Evolutionary conservation across 2,888 invertebrate species (phyloP), one percentile per base, ranked within the genome.

Genomic region (Yponomeuta malinellus): DNA sequence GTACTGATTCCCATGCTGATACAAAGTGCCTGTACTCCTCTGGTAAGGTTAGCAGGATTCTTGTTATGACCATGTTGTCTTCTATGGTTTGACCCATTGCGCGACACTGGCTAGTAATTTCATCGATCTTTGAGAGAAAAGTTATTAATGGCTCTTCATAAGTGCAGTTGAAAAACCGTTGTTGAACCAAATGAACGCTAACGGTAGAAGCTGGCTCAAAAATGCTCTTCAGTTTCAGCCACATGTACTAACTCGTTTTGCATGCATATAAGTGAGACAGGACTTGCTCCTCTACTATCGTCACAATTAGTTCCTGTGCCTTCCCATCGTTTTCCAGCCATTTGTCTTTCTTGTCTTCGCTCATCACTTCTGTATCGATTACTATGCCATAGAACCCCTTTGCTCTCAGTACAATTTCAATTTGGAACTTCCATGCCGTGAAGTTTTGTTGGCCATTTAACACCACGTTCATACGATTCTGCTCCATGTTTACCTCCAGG

Each of bases 131-230:
- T 0, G 79, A 77, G 15, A 81, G 65, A 31, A 78, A 81, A 0
- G 79, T 80, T 0, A 75, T 76, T 0, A 5, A 63, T 1, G 75
- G 75, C 64, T 75, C 66, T 63, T 78, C 76, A 33, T 63, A 79
- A 48, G 79, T 79, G 37, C 71, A 78, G 66, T 78, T 74, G 63
- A 82, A 80, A 43, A 81, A 81, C 48, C 78, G 71, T 68, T 82
- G 80, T 63, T 82, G 83, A 2, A 82, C 65, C 23, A 81, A 75
- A 75, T 83, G 80, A 9, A 81, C 73, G 29, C 74, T 80, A 2
- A 79, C 80, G 59, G 78, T 78, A 0, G 79, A 76, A 72, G 80
- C 83, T 71, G 81, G 80, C 70, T 84, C 82, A 71, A 79, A 84
- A 0, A 83, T 75, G 66, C 75, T 75, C 2, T 33, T 31, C 8